These are phyloP conservation scores for Andricus grossulariae DNA, from an alignment of 1,140 invertebrate genomes.

Conservation along the genomic window DNA sequence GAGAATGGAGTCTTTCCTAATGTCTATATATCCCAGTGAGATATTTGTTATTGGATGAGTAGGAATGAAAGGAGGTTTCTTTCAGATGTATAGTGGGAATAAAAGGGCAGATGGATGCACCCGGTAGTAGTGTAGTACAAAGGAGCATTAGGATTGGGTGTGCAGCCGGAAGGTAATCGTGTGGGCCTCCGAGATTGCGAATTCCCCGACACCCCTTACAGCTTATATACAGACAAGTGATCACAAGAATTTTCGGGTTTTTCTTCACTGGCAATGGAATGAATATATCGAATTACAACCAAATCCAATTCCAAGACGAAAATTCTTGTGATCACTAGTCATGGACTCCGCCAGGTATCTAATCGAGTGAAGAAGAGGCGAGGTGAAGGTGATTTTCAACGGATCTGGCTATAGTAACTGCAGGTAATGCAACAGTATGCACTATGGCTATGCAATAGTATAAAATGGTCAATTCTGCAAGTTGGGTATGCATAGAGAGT, in stretches of 20 bases:
- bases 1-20: constrained; percentile 11
- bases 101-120: constrained; percentile 30
- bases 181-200: constrained; percentile 21
- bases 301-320: too few relatives aligned
- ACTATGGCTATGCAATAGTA: not conserved
- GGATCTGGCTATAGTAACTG: not conserved
- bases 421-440: not conserved
- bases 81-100: constrained; percentile 14
- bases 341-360: not conserved
- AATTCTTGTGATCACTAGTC: too few relatives aligned
- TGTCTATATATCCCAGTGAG: constrained; percentile 2
- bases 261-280: too few relatives aligned
- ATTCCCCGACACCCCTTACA: constrained; percentile 10
- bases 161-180: constrained; percentile 27
- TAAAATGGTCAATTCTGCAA: not conserved
- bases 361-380: constrained; percentile 18
- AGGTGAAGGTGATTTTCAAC: constrained; percentile 13
- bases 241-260: too few relatives aligned
- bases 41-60: constrained; percentile 32
- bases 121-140: constrained; percentile 28
- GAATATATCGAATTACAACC: too few relatives aligned
- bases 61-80: constrained; percentile 12
- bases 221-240: constrained; percentile 15
- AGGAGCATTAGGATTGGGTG: constrained; percentile 20
- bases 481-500: not conserved